Conservation (phyloP, 2,888 invertebrate species). For the Griposia aprilina region DNA sequence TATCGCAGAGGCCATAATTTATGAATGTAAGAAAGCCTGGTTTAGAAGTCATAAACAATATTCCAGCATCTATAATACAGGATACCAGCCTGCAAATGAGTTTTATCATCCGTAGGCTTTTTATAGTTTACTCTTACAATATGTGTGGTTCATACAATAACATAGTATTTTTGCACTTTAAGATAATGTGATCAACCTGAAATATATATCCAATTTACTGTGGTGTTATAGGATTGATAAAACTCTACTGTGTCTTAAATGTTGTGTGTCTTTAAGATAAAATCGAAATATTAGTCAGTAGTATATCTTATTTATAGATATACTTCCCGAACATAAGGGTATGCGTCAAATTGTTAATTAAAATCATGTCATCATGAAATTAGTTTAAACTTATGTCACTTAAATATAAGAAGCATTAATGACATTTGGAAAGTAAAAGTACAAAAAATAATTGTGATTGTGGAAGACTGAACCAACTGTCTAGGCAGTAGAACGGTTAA, state of each 20-base stretch:
- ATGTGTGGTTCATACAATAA: not conserved
- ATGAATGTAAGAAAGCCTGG: not conserved
- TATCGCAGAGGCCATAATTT: not conserved
- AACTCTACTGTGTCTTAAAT: not conserved
- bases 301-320: not conserved
- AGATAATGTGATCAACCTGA: not conserved
- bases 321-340: not conserved
- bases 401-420: not conserved
- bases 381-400: not conserved
- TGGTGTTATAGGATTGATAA: not conserved
- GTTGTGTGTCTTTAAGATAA: not conserved
- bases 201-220: not conserved
- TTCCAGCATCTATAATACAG: not conserved
- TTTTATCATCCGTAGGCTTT: not conserved
- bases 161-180: not conserved
- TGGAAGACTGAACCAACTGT: not conserved
- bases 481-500: not conserved
- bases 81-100: not conserved
- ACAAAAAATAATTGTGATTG: constrained; percentile 5
- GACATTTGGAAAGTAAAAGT: not conserved
- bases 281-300: not conserved
- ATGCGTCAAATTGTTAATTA: too few species aligned
- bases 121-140: not conserved
- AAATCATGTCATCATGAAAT: not conserved
- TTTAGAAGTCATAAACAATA: not conserved